phyloP scores from a whole-genome alignment of 2,888 invertebrate genomes.

The Pterostichus madidus region DNA sequence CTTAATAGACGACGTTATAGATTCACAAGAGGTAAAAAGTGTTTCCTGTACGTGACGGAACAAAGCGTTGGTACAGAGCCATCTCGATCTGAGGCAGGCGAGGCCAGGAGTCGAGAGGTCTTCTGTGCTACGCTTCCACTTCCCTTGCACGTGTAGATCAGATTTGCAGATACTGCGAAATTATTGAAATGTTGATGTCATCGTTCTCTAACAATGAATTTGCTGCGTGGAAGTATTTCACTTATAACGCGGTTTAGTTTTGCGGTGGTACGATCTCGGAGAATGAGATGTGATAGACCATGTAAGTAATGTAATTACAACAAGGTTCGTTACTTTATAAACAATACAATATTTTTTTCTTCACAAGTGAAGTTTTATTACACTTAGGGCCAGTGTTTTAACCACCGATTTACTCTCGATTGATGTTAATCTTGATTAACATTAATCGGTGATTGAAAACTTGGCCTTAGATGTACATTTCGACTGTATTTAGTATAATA shows the following conservation, averaged over 20 bases:
- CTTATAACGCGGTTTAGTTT: not conserved
- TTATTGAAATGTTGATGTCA: conserved; percentile 54
- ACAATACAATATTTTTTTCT: too few species aligned
- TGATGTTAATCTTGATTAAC: too few species aligned
- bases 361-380: too few species aligned
- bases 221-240: not conserved
- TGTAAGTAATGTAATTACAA: too few species aligned
- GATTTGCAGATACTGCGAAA: conserved; percentile 57
- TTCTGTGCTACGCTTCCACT: not conserved
- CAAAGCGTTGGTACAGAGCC: conserved; percentile 28
- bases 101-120: conserved; percentile 10
- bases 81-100: not conserved
- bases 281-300: too few species aligned
- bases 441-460: too few species aligned
- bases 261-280: not conserved
- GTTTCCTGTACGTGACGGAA: conserved; percentile 58
- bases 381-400: too few species aligned
- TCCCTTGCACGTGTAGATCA: conserved; percentile 34
- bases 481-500: too few species aligned
- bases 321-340: too few species aligned
- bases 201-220: conserved; percentile 42
- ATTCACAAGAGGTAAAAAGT: conserved; percentile 53
- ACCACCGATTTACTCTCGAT: too few species aligned
- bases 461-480: too few species aligned
- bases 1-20: conserved; percentile 56